Base-by-base conservation (phyloP, 2,797 vertebrate species). In the Eidolon dupreanum region DNA sequence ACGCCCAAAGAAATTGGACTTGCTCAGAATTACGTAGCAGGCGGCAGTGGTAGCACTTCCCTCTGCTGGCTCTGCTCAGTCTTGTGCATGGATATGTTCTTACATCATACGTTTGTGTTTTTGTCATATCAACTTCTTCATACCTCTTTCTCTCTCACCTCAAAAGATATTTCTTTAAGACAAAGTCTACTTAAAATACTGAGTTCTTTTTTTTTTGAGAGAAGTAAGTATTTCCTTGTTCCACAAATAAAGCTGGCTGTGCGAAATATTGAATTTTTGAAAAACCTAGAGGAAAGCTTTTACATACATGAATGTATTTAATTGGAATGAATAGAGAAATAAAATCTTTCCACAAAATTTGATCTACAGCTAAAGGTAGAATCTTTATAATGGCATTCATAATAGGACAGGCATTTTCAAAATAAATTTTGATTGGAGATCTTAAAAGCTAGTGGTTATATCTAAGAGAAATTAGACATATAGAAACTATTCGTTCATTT, bases 381-480 rank as follows among this genome's bases (percentile, higher is more conserved):
- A 26, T 43, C 10, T 61, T 94, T 6, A 74, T 17, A 59, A 11
- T 92, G 31, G 1, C n/a, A 49, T 43, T 63, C 75, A 20, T 81
- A 49, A 38, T 33, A 57, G 26, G 33, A 61, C 0, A 94, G 17
- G 4, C 16, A 87, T 65, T 92, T 78, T 5, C 5, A 24, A 61
- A 59, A 75, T 83, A 85, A 61, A 86, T 43, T 55, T 28, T 43
- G 46, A 70, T 68, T 65, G 31, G 53, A 28, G 12, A 81, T 70
- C 17, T 93, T 73, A 85, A 93, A 92, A 82, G 16, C 10, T 75
- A 66, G 51, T 88, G 11, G 22, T 89, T 63, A 41, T 33, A 70
- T 49, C 22, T 82, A 55, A 61, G 43, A 95, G 33, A 65, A 89
- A 70, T 17, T 46, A 65, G 26, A 24, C 12, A 85, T 84, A 77